Base-by-base conservation (phyloP, 2,113 vertebrate genomes). In the Penelope pileata region DNA sequence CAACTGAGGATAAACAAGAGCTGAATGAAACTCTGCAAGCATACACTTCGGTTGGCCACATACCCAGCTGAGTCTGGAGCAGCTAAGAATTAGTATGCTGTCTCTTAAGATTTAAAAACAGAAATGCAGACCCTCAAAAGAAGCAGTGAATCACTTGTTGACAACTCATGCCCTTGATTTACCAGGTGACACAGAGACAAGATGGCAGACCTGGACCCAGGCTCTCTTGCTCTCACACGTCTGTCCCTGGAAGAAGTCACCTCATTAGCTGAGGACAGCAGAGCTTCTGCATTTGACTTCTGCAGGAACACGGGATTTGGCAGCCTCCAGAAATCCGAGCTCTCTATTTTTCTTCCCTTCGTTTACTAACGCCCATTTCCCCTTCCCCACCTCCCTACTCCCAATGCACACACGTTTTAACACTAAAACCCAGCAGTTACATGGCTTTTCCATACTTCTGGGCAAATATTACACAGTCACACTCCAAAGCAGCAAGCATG, bases 271-370 rank as follows among this genome's bases (percentile, higher is more conserved):
- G 7, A 92, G 93, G 93, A 86, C 85, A 93, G 91, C 53, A 43
- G 4, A 83, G 78, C 53, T 95, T 78, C 86, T 59, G 26, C 62
- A 47, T 70, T 70, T 4, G 7, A n/a, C 63, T 93, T 93, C 90
- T 86, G 85, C 79, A 78, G 67, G 60, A 90, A 81, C 48, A 62
- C 69, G 83, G 77, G 38, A 74, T 86, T 96, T 95, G 93, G 90
- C 90, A 92, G 86, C 66, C 77, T 94, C 76, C 72, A 90, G 88
- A 97, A 96, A 95, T 86, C 54, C 48, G 91, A 95, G 94, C 92
- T 94, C 79, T 90, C 66, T 93, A 59, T 88, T 96, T 96, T 90
- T 84, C 59, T 92, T 90, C 63, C 26, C 42, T 82, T 70, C 54
- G 2, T 86, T 91, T 90, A 77, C 86, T 64, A 94, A 90, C 96